Evolutionary conservation across 2,888 invertebrate species (phyloP).

Genomic region (Dascillus cervinus): DNA sequence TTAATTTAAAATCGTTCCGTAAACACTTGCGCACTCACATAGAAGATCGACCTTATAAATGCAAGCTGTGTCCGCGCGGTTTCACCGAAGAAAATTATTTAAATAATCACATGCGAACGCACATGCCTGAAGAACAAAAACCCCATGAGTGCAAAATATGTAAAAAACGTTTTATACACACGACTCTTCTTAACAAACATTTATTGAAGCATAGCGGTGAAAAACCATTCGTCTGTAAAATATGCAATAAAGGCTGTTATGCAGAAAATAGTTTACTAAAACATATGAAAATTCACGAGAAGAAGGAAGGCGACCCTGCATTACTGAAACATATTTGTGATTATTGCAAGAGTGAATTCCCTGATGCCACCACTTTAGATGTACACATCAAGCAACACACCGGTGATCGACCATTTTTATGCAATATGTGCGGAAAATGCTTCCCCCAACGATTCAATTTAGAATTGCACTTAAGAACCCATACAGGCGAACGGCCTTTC

Average conservation of each 20-base stretch:
- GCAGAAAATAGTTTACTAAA: slow-evolving; percentile 42
- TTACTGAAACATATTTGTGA: slow-evolving; percentile 42
- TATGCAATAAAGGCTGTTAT: slow-evolving; percentile 40
- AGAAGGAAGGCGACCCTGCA: slow-evolving; percentile 42
- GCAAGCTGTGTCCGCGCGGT: slow-evolving; percentile 38
- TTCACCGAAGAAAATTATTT: slow-evolving; percentile 43
- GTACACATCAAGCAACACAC: slow-evolving; percentile 43
- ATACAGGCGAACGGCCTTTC: slow-evolving; percentile 42
- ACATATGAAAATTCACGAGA: slow-evolving; percentile 44
- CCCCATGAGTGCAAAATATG: slow-evolving; percentile 44
- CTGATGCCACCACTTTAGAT: slow-evolving; percentile 35
- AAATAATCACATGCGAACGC: slow-evolving; percentile 42
- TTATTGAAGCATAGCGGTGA: slow-evolving; percentile 43
- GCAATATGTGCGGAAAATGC: slow-evolving; percentile 41
- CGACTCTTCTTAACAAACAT: slow-evolving; percentile 42
- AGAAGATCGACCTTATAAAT: slow-evolving; percentile 41
- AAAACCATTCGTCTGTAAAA: slow-evolving; percentile 44
- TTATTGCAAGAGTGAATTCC: slow-evolving; percentile 42
- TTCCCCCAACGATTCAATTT: slow-evolving; percentile 42
- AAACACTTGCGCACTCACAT: slow-evolving; percentile 44
- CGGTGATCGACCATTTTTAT: slow-evolving; percentile 41
- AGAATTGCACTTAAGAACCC: slow-evolving; percentile 40
- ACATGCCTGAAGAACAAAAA: slow-evolving; percentile 42
- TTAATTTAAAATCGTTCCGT: slow-evolving; percentile 41
- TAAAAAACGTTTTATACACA: slow-evolving; percentile 43